Base-by-base conservation (phyloP, 2,888 invertebrate genomes). In the Sthenelais limicola region DNA sequence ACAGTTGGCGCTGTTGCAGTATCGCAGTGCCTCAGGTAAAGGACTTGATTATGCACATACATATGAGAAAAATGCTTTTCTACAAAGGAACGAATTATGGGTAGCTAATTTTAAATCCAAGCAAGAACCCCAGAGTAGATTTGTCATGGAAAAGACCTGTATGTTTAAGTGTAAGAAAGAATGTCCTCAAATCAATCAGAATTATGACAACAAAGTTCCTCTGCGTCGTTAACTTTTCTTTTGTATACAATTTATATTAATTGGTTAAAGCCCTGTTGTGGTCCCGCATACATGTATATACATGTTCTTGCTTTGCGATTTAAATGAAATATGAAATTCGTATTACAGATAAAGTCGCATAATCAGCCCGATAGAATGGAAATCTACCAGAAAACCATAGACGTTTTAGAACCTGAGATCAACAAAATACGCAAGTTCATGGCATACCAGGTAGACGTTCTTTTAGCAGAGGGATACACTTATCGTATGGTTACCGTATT, bases 1-100 rank as follows among this genome's bases (percentile, higher is more conserved):
- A 98, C 88, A 98, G 98, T 0, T 98, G 98, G 98, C 89, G 98
- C 68, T 98, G 98, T 88, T 98, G 97, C 88, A 97, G 96, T 0
- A 91, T 98, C 51, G 97, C 97, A 0, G 97, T 98, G 82, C 98
- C 98, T 35, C 58, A 67, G 62, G 80, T 79, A 68, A 51, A n/a
- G n/a, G n/a, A n/a, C 66, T 69, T 9, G 26, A 21, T 24, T 52
- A 52, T 9, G 52, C n/a, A 30, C n/a, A 43, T 18, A 28, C 33
- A 4, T 49, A 26, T 58, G 24, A 15, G 24, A n/a, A 21, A 28
- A 69, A 28, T 30, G 24, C 18, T 43, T 18, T 35, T 30, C 48
- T 52, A 26, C 32, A 7, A 9, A 15, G 47, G 7, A 35, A 52
- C 33, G 18, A 18, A 43, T 43, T 43, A 43, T n/a, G n/a, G n/a